Percentiles rank a stretch among this genome's conserved stretches.
These are phyloP conservation scores for Choloepus didactylus DNA, from an alignment of 2,797 vertebrate species.

Conservation along the genomic window DNA sequence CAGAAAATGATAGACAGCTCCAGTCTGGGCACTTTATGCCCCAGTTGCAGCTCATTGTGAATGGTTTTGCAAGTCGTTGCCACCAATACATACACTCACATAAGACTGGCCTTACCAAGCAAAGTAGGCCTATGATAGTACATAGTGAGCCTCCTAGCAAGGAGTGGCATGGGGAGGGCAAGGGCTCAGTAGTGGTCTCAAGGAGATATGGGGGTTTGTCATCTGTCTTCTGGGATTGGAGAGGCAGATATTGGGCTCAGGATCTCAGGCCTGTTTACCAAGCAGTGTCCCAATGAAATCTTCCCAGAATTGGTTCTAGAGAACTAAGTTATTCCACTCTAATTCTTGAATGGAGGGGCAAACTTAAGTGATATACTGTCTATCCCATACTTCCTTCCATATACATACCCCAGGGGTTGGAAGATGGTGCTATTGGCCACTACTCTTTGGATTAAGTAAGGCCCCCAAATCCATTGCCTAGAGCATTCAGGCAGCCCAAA, in stretches of 20 bases:
- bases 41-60: not conserved
- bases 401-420: not conserved
- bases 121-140: not conserved
- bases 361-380: not conserved
- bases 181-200: not conserved
- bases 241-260: not conserved
- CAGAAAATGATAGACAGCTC: not conserved
- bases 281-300: not conserved
- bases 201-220: not conserved
- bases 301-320: not conserved
- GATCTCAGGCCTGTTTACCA: not conserved
- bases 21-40: not conserved
- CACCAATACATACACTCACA: not conserved
- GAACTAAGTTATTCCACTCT: not conserved
- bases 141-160: not conserved
- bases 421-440: not conserved
- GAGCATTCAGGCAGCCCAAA: not conserved
- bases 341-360: not conserved
- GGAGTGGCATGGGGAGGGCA: not conserved
- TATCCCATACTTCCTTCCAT: not conserved
- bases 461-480: not conserved
- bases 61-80: not conserved
- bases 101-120: not conserved
- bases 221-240: not conserved
- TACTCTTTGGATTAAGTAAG: not conserved